Evolutionary conservation across 2,888 invertebrate species (phyloP).

Genomic region (Andrena hattorfiana): DNA sequence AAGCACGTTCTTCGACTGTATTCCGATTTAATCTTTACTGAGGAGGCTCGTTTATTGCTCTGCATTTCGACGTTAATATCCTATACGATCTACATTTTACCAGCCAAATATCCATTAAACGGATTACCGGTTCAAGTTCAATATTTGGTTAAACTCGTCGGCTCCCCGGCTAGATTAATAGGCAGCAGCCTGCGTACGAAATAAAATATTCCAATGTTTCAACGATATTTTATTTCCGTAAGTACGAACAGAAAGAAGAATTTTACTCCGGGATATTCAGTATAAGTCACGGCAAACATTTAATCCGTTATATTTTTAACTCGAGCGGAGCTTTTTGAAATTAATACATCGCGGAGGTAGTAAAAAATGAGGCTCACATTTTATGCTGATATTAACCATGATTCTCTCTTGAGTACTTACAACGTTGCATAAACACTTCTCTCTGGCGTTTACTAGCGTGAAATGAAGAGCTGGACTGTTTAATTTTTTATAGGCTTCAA

Average conservation of each 20-base stretch:
- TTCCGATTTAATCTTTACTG: conserved; percentile 63
- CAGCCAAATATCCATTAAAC: conserved; percentile 68
- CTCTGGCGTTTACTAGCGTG: too few species aligned
- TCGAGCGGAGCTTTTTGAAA: neutral
- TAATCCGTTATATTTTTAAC: neutral
- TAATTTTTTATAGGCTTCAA: too few species aligned
- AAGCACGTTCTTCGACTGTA: conserved; percentile 38
- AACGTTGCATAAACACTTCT: too few species aligned
- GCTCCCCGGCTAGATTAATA: conserved; percentile 54
- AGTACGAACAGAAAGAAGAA: conserved; percentile 8
- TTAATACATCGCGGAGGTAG: neutral
- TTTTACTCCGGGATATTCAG: conserved; percentile 35
- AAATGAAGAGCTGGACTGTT: too few species aligned
- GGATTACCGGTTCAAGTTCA: conserved; percentile 62
- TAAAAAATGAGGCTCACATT: conserved; percentile 12
- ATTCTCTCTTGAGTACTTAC: too few species aligned
- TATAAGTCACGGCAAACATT: conserved; percentile 32
- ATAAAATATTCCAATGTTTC: conserved; percentile 61
- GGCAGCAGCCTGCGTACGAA: conserved; percentile 29
- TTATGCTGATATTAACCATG: neutral
- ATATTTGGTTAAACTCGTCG: conserved; percentile 68
- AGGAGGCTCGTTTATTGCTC: conserved; percentile 58
- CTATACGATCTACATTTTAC: conserved; percentile 64
- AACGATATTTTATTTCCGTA: conserved; percentile 24
- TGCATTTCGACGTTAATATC: conserved; percentile 58